A percentile compares a stretch with the other conserved stretches of the same genome.
Conservation (phyloP, 2,888 invertebrate species). For the Poecilus cupreus region DNA sequence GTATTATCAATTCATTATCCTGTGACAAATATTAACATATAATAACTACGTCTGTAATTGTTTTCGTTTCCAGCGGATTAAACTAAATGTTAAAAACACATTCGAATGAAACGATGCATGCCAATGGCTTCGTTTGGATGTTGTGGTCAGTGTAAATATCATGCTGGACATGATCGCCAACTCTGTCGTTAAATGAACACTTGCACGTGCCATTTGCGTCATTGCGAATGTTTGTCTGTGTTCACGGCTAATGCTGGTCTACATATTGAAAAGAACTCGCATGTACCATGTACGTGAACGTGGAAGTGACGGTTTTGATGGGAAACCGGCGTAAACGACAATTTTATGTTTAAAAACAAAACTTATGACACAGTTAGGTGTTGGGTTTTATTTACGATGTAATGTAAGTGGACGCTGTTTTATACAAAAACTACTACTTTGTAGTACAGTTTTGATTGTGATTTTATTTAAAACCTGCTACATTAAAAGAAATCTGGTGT, state of each 20-base stretch:
- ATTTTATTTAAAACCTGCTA: no score
- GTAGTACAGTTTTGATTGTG: background rate
- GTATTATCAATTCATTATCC: no score
- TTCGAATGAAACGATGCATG: background rate
- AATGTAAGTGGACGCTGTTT: background rate
- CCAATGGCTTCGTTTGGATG: background rate
- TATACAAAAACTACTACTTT: background rate
- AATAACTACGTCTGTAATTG: constrained; percentile 1
- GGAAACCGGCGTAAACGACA: constrained; percentile 13
- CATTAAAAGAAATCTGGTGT: no score
- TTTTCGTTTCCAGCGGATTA: background rate
- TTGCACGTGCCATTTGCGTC: constrained; percentile 32
- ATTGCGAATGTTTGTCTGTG: constrained; percentile 8
- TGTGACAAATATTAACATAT: background rate
- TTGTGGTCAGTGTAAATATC: constrained; percentile 5
- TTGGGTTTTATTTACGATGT: background rate
- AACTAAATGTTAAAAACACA: constrained; percentile 24
- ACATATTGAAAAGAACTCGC: background rate
- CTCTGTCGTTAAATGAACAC: background rate
- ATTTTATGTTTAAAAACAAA: constrained; percentile 28
- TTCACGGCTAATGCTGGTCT: background rate
- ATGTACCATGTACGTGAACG: no score
- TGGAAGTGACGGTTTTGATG: constrained; percentile 2
- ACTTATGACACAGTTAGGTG: background rate
- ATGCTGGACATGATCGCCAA: background rate